phyloP scores from a whole-genome alignment of 1,140 invertebrate species.

The Brachionus plicatilis region DNA sequence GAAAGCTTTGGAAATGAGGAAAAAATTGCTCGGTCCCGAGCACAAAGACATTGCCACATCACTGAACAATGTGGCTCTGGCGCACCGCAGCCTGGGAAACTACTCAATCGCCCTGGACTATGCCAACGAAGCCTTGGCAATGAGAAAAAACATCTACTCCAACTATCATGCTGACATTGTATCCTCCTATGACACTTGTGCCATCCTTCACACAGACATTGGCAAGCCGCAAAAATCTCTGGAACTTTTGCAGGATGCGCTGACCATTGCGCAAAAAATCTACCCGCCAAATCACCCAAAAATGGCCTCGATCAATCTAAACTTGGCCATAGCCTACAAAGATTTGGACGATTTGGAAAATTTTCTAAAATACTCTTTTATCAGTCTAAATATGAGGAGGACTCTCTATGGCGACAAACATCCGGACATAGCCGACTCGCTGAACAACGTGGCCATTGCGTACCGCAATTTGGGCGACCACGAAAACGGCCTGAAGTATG shows the following conservation, averaged over 20 bases:
- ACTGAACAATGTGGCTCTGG: not conserved
- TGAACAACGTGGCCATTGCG: not conserved
- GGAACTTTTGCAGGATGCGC: not conserved
- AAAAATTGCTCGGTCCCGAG: not conserved
- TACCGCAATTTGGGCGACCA: not conserved
- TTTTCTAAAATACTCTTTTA: not conserved
- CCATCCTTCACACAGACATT: not conserved
- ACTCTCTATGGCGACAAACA: not conserved
- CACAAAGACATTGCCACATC: not conserved
- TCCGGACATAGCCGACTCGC: not conserved
- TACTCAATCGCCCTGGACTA: not conserved
- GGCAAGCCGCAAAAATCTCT: not conserved
- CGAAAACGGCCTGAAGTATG: not conserved
- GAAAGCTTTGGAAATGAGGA: not conserved
- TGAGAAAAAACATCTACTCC: not conserved
- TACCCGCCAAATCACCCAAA: not conserved
- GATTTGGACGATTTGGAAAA: not conserved
- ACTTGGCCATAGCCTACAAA: conserved; percentile 2
- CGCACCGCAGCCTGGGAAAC: not conserved
- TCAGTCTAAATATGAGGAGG: not conserved
- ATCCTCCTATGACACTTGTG: not conserved
- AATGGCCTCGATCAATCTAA: not conserved
- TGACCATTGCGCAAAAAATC: not conserved
- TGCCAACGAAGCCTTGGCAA: not conserved
- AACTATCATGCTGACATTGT: not conserved